A percentile compares a stretch with the other conserved stretches of the same genome.
phyloP scores from a whole-genome alignment of 1,140 invertebrate species.

The Nautilus pompilius region DNA sequence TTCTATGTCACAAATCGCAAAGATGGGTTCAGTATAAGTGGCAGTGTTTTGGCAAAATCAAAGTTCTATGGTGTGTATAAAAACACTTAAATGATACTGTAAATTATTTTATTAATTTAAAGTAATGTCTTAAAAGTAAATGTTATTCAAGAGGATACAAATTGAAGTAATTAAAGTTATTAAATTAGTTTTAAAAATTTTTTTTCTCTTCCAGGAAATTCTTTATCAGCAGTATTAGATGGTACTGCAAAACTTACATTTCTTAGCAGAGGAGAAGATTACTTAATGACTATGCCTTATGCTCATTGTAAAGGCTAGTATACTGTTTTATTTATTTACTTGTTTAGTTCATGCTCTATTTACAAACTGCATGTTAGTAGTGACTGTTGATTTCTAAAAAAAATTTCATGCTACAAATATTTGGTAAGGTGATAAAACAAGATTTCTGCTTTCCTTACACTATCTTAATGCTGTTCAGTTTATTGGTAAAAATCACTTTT shows the following conservation, averaged over 20 bases:
- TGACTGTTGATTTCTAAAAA: too few species aligned
- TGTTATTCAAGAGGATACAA: background rate
- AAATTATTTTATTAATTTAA: background rate
- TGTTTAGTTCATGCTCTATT: background rate
- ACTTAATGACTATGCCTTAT: conserved; percentile 87
- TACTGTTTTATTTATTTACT: background rate
- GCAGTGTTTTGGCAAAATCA: conserved; percentile 87
- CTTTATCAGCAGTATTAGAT: conserved; percentile 88
- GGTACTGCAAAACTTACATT: conserved; percentile 80
- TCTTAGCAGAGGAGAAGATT: conserved; percentile 84
- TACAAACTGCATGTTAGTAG: too few species aligned
- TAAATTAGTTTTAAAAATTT: background rate
- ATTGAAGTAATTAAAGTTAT: background rate
- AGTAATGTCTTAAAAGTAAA: background rate
- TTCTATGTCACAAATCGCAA: conserved; percentile 93
- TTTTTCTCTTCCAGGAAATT: conserved; percentile 64
- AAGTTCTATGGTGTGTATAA: conserved; percentile 74
- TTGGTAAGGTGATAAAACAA: too few species aligned
- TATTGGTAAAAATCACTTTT: too few species aligned
- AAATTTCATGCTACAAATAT: too few species aligned
- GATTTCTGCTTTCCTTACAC: too few species aligned
- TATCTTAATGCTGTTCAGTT: too few species aligned
- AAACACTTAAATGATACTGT: background rate
- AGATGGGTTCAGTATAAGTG: conserved; percentile 88
- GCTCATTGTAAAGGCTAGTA: conserved; percentile 79